Evolutionary conservation across 2,113 vertebrate species (phyloP).

Genomic region (Rhinichthys klamathensis): DNA sequence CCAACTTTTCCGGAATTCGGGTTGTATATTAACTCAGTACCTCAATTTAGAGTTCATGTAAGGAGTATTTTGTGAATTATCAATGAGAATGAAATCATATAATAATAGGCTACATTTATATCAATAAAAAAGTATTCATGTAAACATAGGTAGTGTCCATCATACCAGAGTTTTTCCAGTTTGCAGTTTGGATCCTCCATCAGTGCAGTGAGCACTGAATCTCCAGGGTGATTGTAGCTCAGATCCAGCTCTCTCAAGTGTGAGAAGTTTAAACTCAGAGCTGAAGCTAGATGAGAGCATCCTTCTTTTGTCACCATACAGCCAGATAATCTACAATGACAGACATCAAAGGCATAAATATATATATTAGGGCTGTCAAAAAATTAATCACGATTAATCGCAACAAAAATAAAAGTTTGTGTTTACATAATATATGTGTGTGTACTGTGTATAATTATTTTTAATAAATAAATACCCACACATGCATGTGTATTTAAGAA

Average conservation of each 20-base stretch:
- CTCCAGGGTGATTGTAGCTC: neutral
- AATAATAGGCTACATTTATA: neutral
- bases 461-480: too few relatives aligned
- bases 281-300: neutral
- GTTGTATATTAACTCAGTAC: too few relatives aligned
- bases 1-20: too few relatives aligned
- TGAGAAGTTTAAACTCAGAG: neutral
- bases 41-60: too few relatives aligned
- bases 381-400: too few relatives aligned
- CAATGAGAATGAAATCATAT: neutral
- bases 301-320: neutral
- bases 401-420: too few relatives aligned
- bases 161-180: neutral
- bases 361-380: too few relatives aligned
- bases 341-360: neutral
- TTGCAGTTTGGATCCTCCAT: neutral
- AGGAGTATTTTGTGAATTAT: too few relatives aligned
- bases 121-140: neutral
- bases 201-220: neutral
- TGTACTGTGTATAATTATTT: too few relatives aligned
- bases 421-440: too few relatives aligned
- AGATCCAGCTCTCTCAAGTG: neutral
- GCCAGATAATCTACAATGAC: neutral
- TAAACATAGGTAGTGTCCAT: neutral
- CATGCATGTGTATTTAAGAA: too few relatives aligned